Conservation (phyloP, 2,113 vertebrate species). For the Tetrao urogallus region DNA sequence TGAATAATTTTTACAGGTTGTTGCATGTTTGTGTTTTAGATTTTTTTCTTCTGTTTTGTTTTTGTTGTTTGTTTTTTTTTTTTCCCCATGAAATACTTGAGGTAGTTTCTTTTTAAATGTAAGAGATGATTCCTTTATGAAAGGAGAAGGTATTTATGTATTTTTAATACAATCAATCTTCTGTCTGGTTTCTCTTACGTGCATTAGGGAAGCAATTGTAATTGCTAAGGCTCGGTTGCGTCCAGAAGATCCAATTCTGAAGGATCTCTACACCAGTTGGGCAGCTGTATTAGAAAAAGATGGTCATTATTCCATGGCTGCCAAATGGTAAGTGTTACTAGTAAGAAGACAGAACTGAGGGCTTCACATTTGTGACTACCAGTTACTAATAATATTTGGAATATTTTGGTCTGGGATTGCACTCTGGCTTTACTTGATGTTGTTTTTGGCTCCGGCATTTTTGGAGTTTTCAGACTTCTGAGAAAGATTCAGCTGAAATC, state of each 20-base stretch:
- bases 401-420: not conserved
- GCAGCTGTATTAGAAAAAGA: slow-evolving; percentile 89
- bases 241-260: slow-evolving; percentile 86
- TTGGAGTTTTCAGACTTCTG: not conserved
- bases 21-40: not conserved
- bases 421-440: not conserved
- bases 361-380: not conserved
- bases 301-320: slow-evolving; percentile 91
- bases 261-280: slow-evolving; percentile 89
- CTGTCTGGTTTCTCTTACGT: not conserved
- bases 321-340: slow-evolving; percentile 87
- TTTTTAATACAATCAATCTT: not conserved
- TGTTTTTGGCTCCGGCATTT: not conserved
- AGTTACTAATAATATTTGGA: not conserved
- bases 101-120: not conserved
- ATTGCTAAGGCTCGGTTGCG: slow-evolving; percentile 91
- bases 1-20: slow-evolving; percentile 91
- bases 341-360: not conserved
- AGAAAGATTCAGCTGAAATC: not conserved
- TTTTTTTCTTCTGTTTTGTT: not conserved
- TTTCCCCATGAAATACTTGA: not conserved
- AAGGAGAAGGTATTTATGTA: not conserved
- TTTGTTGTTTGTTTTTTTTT: not conserved
- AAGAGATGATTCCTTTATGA: not conserved
- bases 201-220: slow-evolving; percentile 89